These are phyloP conservation scores for Amia ocellicauda DNA, from an alignment of 2,113 vertebrate species.

Conservation along the genomic window DNA sequence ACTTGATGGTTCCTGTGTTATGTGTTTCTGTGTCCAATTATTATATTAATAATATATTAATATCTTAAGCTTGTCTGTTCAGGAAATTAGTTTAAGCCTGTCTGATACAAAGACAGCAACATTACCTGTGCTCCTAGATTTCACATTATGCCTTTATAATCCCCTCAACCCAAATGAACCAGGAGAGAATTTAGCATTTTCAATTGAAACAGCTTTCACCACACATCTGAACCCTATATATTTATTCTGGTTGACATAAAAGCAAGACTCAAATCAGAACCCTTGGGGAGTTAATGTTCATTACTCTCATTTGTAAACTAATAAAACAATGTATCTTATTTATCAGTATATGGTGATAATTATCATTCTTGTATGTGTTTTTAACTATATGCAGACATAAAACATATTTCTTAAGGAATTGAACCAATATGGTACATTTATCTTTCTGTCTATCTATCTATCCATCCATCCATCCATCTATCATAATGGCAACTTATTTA, in stretches of 20 bases:
- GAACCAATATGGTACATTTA: neutral
- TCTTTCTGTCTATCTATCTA: neutral
- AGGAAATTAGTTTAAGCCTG: conserved; percentile 26
- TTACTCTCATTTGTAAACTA: neutral
- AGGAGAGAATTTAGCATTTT: too few relatives aligned
- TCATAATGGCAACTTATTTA: neutral
- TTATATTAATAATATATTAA: neutral
- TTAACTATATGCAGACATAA: neutral
- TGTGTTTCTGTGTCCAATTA: neutral
- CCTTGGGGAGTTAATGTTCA: neutral
- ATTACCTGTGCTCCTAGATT: too few relatives aligned
- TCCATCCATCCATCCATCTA: neutral
- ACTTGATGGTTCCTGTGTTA: conserved; percentile 5
- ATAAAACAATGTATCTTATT: neutral
- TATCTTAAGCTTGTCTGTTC: conserved; percentile 13
- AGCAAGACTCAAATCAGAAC: too few relatives aligned
- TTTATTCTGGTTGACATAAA: neutral
- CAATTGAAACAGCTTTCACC: too few relatives aligned
- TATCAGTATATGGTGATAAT: neutral
- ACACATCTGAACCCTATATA: too few relatives aligned
- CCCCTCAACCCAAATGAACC: too few relatives aligned
- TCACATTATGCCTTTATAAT: too few relatives aligned
- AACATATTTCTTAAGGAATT: neutral
- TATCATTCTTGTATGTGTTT: neutral
- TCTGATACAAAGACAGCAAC: conserved; percentile 7